These are phyloP conservation scores for Tholera decimalis DNA, from an alignment of 2,888 invertebrate species.

Conservation along the genomic window DNA sequence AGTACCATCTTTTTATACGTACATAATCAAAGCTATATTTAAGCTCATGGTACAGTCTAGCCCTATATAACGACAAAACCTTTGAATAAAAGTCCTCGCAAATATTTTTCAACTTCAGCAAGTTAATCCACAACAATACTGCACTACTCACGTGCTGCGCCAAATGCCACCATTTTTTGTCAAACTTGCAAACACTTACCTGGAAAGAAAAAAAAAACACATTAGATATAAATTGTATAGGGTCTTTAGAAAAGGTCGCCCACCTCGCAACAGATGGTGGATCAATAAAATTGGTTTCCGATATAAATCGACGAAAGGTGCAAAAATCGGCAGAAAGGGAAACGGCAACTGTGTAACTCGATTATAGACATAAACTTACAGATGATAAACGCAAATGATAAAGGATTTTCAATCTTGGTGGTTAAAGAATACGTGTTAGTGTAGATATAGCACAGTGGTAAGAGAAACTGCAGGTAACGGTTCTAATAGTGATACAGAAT, in stretches of 20 bases:
- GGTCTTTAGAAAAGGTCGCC: constrained; percentile 80
- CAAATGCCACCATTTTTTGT: constrained; percentile 70
- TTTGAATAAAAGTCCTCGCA: constrained; percentile 10
- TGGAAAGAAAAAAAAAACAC: constrained; percentile 79
- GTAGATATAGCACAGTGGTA: constrained; percentile 23
- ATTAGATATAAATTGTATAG: constrained; percentile 81
- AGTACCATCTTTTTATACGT: neutral
- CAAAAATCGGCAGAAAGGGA: constrained; percentile 81
- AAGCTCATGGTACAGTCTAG: neutral
- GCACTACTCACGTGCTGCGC: constrained; percentile 74
- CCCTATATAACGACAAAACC: no score
- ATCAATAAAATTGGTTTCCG: constrained; percentile 79
- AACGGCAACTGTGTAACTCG: constrained; percentile 79
- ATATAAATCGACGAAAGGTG: constrained; percentile 81
- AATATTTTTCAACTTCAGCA: constrained; percentile 44
- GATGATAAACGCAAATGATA: constrained; percentile 23
- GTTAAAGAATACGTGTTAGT: constrained; percentile 38
- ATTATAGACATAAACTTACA: constrained; percentile 65
- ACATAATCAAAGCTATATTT: neutral
- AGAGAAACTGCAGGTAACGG: constrained; percentile 70
- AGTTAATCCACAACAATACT: constrained; percentile 60
- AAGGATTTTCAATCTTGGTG: constrained; percentile 63
- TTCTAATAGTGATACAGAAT: constrained; percentile 75
- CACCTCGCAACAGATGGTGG: constrained; percentile 80
- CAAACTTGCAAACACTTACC: constrained; percentile 79